Base-by-base conservation (phyloP, 2,113 vertebrate genomes). In the Jacana jacana region DNA sequence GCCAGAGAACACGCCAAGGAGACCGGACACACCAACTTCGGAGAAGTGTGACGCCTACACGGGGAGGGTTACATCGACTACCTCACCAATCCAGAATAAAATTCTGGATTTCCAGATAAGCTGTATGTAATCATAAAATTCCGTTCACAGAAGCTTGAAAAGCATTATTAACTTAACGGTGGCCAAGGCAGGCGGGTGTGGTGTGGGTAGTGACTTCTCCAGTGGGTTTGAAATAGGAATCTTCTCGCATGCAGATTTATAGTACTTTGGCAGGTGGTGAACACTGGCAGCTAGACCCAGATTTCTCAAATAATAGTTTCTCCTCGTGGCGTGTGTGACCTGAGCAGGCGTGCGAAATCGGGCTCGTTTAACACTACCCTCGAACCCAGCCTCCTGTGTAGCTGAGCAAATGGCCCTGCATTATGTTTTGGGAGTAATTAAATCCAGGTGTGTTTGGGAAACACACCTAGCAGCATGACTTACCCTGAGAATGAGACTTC, bases 1-100 rank as follows among this genome's bases (percentile, higher is more conserved):
- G 99, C 99, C 42, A 98, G 99, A 23, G 98, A 99, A 39, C 99
- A 99, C 10, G 99, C 99, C 97, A 99, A 98, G 98, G 99, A 99
- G 95, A 99, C 99, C 0, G 99, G 99, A 58, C 99, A 99, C 95
- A 98, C 99, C 97, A 99, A 99, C 93, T 99, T 99, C 9, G 99
- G 99, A 27, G 99, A 99, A 96, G 99, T 99, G 97, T 99, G 98
- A 99, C 42, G 27, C 31, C 73, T 69, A 9, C 86, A 17, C 37
- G 55, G 88, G 52, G 76, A 92, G 75, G 95, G 89, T 86, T 84
- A 97, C 97, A 97, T 97, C 98, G 97, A 98, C 99, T 99, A 99
- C 99, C 99, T 99, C 99, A 98, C 48, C 68, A 19, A 79, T 91
- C 97, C 91, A 33, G 97, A 75, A 86, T 55, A 4, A 57, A 8